Evolutionary conservation across 2,113 vertebrate species (phyloP), one percentile per base, ranked within the genome.

Genomic region (Neolamprologus modestus): DNA sequence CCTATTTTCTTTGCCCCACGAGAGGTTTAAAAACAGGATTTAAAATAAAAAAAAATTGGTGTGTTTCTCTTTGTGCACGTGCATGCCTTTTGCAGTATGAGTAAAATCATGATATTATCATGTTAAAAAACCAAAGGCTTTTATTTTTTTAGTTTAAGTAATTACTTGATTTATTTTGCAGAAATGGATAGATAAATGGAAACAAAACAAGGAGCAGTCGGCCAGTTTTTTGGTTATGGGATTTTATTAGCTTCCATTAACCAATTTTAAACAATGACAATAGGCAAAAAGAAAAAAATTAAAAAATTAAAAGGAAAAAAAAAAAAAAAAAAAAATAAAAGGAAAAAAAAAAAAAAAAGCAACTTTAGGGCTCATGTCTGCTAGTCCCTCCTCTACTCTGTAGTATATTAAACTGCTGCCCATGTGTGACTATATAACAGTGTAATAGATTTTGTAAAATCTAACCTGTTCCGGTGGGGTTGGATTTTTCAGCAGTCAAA

Each of bases 231-330:
- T 86, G 85, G 76, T 92, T 92, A 91, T 83, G 89, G 87, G 87
- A 93, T 87, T 94, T 95, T 94, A 95, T 93, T 94, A 83, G 89
- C 89, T 84, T 93, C 85, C 81, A 91, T 85, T 42, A 91, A 89
- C 88, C 85, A 92, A 86, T 81, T 91, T 92, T 82, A 90, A 93
- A 94, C 87, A 93, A 93, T 93, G 90, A 93, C 91, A 89, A 93
- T 66, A 91, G 88, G 87, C 84, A 90, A 89, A 84, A 91, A 82
- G 12, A 78, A 47, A 91, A 86, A 37, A 66, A 4, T 9, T 1
- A 24, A 88, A 88, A 2, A 35, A 53, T 9, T 3, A 52, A 80
- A 55, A 63, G 73, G 52, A 7, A 31, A 28, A 76, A 71, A 21
- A 21, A 21, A 21, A 91, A 86, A 37, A 66, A 4, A 24, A 88